Percentiles rank a stretch among this genome's conserved stretches.
Evolutionary conservation across 64 coral and sea anemone species (phyloP).

Genomic region (Trachythela sp.): DNA sequence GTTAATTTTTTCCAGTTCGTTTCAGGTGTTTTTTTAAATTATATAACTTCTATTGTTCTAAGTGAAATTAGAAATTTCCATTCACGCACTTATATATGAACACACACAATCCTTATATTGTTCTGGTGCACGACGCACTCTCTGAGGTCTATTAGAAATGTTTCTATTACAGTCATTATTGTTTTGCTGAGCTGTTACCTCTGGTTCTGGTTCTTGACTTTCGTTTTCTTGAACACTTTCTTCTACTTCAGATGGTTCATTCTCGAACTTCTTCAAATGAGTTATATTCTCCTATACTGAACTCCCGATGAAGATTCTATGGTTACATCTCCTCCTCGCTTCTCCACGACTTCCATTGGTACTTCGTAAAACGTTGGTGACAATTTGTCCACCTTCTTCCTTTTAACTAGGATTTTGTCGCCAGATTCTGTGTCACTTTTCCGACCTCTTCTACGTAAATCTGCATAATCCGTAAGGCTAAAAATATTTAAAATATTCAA

Average conservation of each 20-base stretch:
- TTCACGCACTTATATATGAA: neutral
- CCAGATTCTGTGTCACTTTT: neutral
- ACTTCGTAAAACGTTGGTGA: slow-evolving; percentile 21
- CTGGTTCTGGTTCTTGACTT: no score
- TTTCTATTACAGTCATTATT: no score
- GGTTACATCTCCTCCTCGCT: neutral
- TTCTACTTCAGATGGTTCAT: neutral
- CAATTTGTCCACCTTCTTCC: slow-evolving; percentile 16
- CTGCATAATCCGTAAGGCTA: neutral
- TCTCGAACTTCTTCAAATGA: neutral
- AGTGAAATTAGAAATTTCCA: neutral
- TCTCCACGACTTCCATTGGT: slow-evolving; percentile 5
- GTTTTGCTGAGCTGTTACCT: no score
- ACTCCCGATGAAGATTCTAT: neutral
- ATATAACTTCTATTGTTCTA: neutral
- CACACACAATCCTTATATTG: neutral
- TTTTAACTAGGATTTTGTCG: neutral
- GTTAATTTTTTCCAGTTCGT: no score
- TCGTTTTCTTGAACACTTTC: neutral
- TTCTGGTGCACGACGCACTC: neutral
- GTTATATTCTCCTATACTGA: neutral
- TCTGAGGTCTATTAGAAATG: neutral
- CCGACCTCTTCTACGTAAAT: neutral
- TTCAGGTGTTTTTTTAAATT: neutral
- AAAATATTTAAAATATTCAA: no score